Conservation (phyloP, 2,113 vertebrate species). For the Rynchops niger region DNA sequence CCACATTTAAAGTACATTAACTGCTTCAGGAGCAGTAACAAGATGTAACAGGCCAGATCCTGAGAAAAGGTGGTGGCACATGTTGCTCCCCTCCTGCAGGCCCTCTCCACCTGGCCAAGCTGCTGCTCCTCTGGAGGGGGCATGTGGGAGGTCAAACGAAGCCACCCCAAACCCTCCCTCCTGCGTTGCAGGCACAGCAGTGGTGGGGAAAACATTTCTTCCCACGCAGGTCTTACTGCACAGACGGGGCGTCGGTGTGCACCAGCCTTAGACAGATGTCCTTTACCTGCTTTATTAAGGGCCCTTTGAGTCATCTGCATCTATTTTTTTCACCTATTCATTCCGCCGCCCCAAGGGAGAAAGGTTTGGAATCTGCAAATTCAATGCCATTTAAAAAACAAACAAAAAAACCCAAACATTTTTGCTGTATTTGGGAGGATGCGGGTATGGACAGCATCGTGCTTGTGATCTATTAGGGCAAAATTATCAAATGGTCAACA, state of each 20-base stretch:
- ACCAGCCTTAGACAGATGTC: not conserved
- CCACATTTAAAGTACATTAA: not conserved
- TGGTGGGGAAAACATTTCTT: not conserved
- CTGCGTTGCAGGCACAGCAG: no score
- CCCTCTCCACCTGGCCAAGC: not conserved
- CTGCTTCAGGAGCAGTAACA: not conserved
- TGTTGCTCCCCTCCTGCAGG: not conserved
- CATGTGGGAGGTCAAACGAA: not conserved
- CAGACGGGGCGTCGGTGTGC: not conserved
- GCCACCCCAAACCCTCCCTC: not conserved
- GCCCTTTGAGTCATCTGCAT: not conserved
- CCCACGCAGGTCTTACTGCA: fast-evolving
- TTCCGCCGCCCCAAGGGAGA: not conserved
- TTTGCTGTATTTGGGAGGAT: not conserved
- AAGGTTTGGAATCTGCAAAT: not conserved
- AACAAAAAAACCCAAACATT: fast-evolving
- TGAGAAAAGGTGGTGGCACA: not conserved
- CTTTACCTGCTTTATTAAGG: not conserved
- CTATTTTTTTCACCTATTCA: not conserved
- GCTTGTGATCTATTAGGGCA: not conserved
- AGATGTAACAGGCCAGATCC: not conserved
- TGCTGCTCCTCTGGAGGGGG: not conserved
- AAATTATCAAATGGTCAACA: not conserved
- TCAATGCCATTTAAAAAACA: not conserved
- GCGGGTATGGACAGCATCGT: not conserved